Evolutionary conservation across 2,113 vertebrate species (phyloP).

Genomic region (Hiodon alosoides): DNA sequence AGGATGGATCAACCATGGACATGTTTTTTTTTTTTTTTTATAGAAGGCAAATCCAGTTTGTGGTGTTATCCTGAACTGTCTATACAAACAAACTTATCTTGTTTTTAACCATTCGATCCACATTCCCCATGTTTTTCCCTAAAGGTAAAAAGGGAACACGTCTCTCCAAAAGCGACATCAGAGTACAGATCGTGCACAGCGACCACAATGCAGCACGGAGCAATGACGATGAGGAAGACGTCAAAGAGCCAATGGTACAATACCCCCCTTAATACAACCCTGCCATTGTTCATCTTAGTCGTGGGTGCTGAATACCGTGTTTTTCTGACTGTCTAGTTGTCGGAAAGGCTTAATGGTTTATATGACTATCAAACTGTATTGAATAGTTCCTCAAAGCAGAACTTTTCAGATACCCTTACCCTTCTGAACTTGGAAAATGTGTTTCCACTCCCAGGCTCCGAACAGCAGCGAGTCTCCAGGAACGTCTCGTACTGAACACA

Average conservation of each 20-base stretch:
- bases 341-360: not conserved
- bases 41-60: too few relatives aligned
- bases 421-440: conserved; percentile 10
- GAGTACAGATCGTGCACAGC: conserved; percentile 74
- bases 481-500: conserved; percentile 74
- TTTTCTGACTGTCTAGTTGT: not conserved
- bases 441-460: conserved; percentile 59
- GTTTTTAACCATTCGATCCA: conserved; percentile 22
- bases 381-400: too few relatives aligned
- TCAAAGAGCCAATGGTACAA: conserved; percentile 71
- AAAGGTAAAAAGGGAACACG: conserved; percentile 70
- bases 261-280: conserved; percentile 1
- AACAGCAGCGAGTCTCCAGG: conserved; percentile 77
- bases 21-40: too few relatives aligned
- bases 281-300: not conserved
- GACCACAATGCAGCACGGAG: conserved; percentile 70
- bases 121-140: conserved; percentile 10
- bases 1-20: too few relatives aligned
- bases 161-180: conserved; percentile 75
- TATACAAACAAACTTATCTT: not conserved
- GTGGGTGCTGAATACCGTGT: not conserved
- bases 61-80: too few relatives aligned
- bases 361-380: not conserved
- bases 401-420: too few relatives aligned
- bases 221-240: conserved; percentile 73